phyloP scores from a whole-genome alignment of 2,113 vertebrate genomes.

The Caretta caretta region DNA sequence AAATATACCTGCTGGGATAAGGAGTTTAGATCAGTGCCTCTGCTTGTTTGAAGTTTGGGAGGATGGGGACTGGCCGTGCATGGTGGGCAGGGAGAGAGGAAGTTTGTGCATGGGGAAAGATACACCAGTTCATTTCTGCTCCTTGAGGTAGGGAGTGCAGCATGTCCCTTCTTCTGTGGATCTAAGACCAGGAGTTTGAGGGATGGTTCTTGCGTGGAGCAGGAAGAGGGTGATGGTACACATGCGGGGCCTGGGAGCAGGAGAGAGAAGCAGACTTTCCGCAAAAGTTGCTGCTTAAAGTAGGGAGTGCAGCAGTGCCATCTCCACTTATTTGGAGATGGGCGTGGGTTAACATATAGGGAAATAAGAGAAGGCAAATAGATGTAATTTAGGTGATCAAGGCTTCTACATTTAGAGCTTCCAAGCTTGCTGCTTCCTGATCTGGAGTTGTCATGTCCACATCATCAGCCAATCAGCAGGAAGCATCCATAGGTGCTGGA shows the following conservation, averaged over 20 bases:
- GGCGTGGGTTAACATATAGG: too few species aligned
- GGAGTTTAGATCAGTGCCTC: rapidly evolving
- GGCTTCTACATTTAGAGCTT: rapidly evolving
- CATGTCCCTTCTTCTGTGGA: rapidly evolving
- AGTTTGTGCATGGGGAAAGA: rapidly evolving
- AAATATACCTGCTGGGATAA: not conserved
- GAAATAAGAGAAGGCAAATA: not conserved
- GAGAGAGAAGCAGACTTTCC: not conserved
- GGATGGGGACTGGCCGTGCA: rapidly evolving
- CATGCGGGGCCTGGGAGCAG: not conserved
- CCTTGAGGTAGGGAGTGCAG: too few species aligned
- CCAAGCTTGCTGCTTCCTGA: rapidly evolving
- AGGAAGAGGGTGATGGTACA: not conserved
- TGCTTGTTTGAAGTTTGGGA: not conserved
- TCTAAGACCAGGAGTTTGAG: rapidly evolving
- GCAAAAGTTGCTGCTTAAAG: not conserved
- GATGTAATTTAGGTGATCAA: rapidly evolving
- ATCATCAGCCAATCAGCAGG: not conserved
- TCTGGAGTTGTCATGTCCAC: not conserved
- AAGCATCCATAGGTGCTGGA: not conserved
- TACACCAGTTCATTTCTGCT: rapidly evolving
- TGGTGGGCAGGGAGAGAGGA: rapidly evolving
- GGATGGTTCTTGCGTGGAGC: not conserved
- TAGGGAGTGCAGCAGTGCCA: rapidly evolving
- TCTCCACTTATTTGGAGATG: not conserved